Percentiles rank a stretch among this genome's conserved stretches.
Conservation (phyloP, 1,140 invertebrate genomes). For the Popillia japonica region DNA sequence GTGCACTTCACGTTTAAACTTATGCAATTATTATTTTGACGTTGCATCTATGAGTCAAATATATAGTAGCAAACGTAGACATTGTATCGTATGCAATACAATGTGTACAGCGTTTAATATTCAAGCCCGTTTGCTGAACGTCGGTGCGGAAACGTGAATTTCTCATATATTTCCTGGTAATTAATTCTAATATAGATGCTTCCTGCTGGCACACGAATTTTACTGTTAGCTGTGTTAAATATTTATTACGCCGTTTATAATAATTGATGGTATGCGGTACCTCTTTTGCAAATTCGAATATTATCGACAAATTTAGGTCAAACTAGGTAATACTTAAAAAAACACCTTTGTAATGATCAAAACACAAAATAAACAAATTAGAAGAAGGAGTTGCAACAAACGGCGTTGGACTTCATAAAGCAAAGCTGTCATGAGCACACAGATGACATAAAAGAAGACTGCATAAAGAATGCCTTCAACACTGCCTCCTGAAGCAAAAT, state of each 20-base stretch:
- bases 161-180: slow-evolving; percentile 30
- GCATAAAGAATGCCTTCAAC: no score
- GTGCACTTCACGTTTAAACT: not conserved
- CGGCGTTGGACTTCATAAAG: no score
- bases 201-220: slow-evolving; percentile 17
- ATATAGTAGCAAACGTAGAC: not conserved
- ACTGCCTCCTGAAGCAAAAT: no score
- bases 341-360: no score
- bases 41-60: not conserved
- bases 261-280: no score
- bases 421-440: no score
- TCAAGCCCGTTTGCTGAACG: not conserved
- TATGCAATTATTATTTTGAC: not conserved
- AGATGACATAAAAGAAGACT: no score
- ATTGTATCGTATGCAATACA: not conserved
- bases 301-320: no score
- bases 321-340: no score
- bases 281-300: no score
- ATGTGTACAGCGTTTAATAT: slow-evolving; percentile 12
- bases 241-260: not conserved
- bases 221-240: slow-evolving; percentile 14
- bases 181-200: slow-evolving; percentile 35
- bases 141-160: slow-evolving; percentile 17
- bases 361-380: no score
- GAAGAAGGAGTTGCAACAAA: no score